Conservation (phyloP, 2,888 invertebrate species). For the Andrena bucephala region DNA sequence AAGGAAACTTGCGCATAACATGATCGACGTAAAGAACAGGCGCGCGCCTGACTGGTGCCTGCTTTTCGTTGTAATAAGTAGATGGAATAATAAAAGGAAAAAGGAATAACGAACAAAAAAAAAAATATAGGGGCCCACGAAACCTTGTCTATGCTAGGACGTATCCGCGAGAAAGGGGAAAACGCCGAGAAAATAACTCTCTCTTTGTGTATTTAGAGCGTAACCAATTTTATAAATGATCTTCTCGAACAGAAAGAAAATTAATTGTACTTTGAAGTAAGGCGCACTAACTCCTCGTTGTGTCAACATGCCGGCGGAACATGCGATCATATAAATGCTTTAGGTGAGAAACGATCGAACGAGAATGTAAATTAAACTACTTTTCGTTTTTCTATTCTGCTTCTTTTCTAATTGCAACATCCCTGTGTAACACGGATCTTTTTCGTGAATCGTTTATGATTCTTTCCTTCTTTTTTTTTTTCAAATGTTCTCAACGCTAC, state of each 20-base stretch:
- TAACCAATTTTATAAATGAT: constrained; percentile 57
- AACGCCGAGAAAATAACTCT: constrained; percentile 64
- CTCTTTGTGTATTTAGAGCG: constrained; percentile 66
- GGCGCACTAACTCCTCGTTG: constrained; percentile 45
- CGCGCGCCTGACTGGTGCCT: constrained; percentile 62
- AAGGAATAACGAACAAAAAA: constrained; percentile 29
- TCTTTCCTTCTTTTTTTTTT: not conserved
- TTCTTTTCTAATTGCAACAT: not conserved
- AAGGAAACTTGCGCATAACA: constrained; percentile 62
- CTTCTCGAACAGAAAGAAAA: constrained; percentile 63
- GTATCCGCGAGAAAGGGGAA: constrained; percentile 41
- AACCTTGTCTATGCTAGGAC: constrained; percentile 71
- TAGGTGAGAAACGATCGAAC: constrained; percentile 43
- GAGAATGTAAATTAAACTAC: constrained; percentile 35
- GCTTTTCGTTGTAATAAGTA: constrained; percentile 78
- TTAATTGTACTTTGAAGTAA: constrained; percentile 64
- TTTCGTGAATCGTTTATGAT: constrained; percentile 8
- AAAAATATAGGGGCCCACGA: constrained; percentile 79
- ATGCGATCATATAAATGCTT: constrained; percentile 25
- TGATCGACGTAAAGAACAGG: constrained; percentile 65
- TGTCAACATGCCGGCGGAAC: constrained; percentile 32
- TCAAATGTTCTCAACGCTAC: not conserved
- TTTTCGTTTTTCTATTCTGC: constrained; percentile 1
- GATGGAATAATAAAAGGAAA: constrained; percentile 47
- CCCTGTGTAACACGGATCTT: not conserved